phyloP scores from a whole-genome alignment of 2,797 vertebrate genomes.

The Gallinago nigripennis region DNA sequence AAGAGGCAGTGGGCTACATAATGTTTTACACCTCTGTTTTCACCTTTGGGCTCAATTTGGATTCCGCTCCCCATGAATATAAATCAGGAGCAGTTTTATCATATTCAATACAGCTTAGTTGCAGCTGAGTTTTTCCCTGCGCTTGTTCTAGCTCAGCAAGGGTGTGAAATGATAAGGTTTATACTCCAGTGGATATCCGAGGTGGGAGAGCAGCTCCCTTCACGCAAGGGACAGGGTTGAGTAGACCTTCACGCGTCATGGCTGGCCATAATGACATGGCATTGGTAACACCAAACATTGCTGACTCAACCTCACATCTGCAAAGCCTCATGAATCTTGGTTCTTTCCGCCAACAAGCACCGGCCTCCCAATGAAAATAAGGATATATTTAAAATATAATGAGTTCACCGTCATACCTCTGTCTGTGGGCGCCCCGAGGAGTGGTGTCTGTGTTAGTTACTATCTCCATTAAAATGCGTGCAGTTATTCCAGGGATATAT shows the following conservation, averaged over 20 bases:
- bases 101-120: not conserved
- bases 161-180: not conserved
- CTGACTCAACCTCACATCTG: not conserved
- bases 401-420: accelerated
- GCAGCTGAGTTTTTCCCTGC: not conserved
- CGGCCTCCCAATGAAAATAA: not conserved
- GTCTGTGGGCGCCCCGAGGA: not conserved
- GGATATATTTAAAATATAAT: accelerated
- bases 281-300: accelerated
- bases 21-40: not conserved
- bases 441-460: accelerated
- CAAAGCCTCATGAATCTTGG: accelerated
- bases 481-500: not conserved
- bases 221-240: accelerated
- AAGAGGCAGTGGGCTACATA: not conserved
- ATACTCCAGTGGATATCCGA: not conserved
- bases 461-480: accelerated
- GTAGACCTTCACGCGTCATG: accelerated
- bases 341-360: accelerated
- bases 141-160: not conserved
- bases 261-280: accelerated
- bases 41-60: not conserved
- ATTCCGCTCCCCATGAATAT: not conserved
- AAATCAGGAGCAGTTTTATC: not conserved
- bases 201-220: not conserved